Evolutionary conservation across 2,888 invertebrate species (phyloP), one percentile per base, ranked within the genome.

Genomic region (Podotricha telesiphe): DNA sequence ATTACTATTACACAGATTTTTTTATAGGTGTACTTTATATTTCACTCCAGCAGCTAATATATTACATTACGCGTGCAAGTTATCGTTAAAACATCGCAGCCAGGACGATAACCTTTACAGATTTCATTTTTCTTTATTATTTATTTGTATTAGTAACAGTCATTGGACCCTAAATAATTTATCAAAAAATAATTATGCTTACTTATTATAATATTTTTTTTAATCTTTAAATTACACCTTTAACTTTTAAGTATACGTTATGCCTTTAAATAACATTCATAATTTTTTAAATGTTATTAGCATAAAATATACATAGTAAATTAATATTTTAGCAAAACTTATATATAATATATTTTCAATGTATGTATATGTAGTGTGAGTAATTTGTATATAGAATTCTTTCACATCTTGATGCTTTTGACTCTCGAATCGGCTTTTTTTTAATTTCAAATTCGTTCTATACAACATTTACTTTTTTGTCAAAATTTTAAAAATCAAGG

Each of bases 81-180:
- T 55, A 63, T 42, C 64, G 28, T 13, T 42, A 19, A 17, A 64
- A 34, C 48, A 62, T 48, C 47, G 37, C 11, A 47, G 13, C 6
- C n/a, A 15, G 19, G 22, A 40, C 64, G 65, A 68, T 68, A 10
- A 68, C 58, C 65, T 51, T 45, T 51, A 45, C 34, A 58, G 68
- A 64, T 65, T 68, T n/a, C 5, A 19, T 53, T 59, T 47, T 47
- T 37, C 17, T 48, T 56, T 56, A 45, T 20, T 62, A 48, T 13
- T 28, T 68, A 56, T 34, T 20, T 8, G 34, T 11, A 64, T 55
- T 45, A 28, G 4, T 53, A 7, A 11, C 22, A 17, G 42, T 28
- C 40, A 28, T 45, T 45, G 59, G 2, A 22, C 17, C 6, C 17
- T 22, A 28, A 19, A 42, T 17, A 22, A n/a, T 45, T 17, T 59